These are phyloP conservation scores for Nasonia vitripennis DNA, from an alignment of 1,140 invertebrate genomes.

Conservation along the genomic window DNA sequence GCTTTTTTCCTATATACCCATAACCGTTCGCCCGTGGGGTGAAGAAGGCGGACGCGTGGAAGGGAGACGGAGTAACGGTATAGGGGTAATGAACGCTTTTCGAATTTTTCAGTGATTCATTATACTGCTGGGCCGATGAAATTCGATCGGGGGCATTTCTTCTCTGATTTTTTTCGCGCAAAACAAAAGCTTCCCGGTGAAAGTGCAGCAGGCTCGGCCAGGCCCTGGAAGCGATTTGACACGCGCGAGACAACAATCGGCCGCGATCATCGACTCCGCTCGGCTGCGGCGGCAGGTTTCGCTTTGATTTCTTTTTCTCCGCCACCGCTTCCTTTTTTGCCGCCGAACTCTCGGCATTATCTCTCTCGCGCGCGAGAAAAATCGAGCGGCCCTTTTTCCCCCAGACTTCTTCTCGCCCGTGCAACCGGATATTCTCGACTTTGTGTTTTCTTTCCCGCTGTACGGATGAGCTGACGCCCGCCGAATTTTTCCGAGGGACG, in stretches of 20 bases:
- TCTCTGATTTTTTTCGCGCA: not conserved
- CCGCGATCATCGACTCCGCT: conserved; percentile 38
- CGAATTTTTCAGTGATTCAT: not conserved
- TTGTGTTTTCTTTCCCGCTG: not conserved
- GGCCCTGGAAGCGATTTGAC: conserved; percentile 28
- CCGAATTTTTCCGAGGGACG: not conserved
- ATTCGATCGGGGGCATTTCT: not conserved
- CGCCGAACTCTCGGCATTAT: conserved; percentile 5
- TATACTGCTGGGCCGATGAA: not conserved
- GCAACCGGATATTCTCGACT: not conserved
- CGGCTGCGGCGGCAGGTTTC: conserved; percentile 18
- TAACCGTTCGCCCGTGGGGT: not conserved
- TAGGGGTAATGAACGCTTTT: conserved; percentile 1
- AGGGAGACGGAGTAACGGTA: conserved; percentile 9
- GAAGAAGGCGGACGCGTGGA: not conserved
- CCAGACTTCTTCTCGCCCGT: not conserved
- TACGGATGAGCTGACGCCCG: not conserved
- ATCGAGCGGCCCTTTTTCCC: conserved; percentile 8
- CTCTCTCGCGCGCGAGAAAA: not conserved
- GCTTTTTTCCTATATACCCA: not conserved
- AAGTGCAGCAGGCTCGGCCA: conserved; percentile 31
- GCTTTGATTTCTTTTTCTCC: conserved; percentile 39
- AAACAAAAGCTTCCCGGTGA: conserved; percentile 1
- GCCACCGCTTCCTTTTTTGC: conserved; percentile 25
- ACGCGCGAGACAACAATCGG: conserved; percentile 47